Conservation (phyloP, 1,140 invertebrate species). For the Cephus cinctus region DNA sequence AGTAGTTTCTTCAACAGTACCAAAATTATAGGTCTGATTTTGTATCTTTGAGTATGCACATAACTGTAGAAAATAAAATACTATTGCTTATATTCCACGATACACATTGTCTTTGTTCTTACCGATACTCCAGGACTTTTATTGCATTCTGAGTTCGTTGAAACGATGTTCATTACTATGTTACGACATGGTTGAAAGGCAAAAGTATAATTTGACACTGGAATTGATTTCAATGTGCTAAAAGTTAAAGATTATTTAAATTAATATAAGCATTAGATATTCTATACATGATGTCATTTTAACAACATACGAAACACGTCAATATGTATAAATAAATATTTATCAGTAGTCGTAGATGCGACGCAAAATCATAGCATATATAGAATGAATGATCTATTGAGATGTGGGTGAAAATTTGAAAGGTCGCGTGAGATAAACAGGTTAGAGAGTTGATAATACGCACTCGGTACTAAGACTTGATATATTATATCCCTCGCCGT, state of each 20-base stretch:
- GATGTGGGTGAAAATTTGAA: neutral
- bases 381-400: neutral
- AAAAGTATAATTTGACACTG: neutral
- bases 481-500: constrained; percentile 20
- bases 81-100: neutral
- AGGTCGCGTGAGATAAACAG: neutral
- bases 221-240: constrained; percentile 8
- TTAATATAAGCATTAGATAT: neutral
- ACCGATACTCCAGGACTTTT: constrained; percentile 16
- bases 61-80: constrained; percentile 13
- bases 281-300: neutral
- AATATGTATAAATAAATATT: neutral
- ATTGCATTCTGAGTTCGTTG: neutral
- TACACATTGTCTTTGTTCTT: constrained; percentile 4
- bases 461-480: constrained; percentile 8
- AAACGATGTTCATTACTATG: constrained; percentile 7
- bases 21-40: constrained; percentile 6
- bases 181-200: constrained; percentile 28
- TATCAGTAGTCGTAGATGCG: neutral
- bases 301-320: neutral
- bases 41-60: constrained; percentile 1
- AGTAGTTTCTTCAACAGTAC: constrained; percentile 19
- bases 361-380: neutral
- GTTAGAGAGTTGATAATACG: constrained; percentile 8
- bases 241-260: constrained; percentile 16